These are phyloP conservation scores for Aurelia sp. DNA, from an alignment of 30 jellyfish, hydroid and myxozoan species.

Conservation along the genomic window DNA sequence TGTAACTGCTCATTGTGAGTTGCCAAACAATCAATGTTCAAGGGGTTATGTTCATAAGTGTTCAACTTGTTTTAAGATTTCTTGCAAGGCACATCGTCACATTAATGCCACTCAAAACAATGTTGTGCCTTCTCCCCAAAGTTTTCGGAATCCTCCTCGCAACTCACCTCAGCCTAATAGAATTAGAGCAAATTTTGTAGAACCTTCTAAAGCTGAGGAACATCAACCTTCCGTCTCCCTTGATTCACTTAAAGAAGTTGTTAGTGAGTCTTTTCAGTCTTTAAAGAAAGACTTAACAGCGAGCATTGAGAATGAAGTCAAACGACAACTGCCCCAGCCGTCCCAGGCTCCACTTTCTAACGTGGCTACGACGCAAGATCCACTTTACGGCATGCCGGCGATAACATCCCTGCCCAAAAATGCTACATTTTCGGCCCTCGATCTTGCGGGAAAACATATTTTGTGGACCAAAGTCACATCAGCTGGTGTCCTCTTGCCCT, in stretches of 20 bases:
- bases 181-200: no score
- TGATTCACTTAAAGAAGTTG: no score
- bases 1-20: constrained; percentile 18
- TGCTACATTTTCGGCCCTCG: background rate
- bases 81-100: background rate
- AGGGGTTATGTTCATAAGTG: constrained; percentile 21
- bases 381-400: constrained; percentile 34
- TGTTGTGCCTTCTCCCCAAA: background rate
- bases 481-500: constrained; percentile 56
- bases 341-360: no score
- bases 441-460: constrained; percentile 42
- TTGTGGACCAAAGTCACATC: constrained; percentile 52
- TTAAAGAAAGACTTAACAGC: background rate
- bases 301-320: no score
- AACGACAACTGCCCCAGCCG: no score
- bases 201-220: background rate
- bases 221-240: background rate
- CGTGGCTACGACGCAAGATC: constrained; percentile 14
- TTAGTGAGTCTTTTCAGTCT: no score
- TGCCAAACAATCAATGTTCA: background rate
- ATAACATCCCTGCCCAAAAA: background rate
- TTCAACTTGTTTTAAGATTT: background rate
- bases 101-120: no score
- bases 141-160: background rate
- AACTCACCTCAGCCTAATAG: background rate